A percentile compares a stretch with the other conserved stretches of the same genome.
Conservation (phyloP, 2,797 vertebrate genomes). For the Calcarius lapponicus region DNA sequence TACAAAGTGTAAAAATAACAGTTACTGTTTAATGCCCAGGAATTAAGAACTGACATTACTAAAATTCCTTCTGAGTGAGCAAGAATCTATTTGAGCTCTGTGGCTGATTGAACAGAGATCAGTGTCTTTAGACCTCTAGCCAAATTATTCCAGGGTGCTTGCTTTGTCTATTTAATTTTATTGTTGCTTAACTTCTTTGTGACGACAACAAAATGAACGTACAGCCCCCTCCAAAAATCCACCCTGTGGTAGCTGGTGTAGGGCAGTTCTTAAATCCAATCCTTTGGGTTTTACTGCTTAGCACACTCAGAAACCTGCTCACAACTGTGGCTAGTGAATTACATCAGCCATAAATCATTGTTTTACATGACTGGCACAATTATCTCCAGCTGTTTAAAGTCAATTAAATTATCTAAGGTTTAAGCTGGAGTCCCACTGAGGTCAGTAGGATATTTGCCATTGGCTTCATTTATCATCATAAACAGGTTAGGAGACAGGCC, state of each 20-base stretch:
- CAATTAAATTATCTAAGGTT: neutral
- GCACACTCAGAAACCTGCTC: neutral
- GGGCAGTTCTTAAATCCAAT: neutral
- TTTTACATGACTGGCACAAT: neutral
- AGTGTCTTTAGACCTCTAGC: neutral
- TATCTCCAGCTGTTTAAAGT: neutral
- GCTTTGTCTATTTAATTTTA: neutral
- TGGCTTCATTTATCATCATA: neutral
- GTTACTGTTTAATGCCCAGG: neutral
- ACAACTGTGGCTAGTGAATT: neutral
- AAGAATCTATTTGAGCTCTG: neutral
- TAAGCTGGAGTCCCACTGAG: neutral
- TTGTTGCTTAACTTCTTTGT: neutral
- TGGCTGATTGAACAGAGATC: neutral
- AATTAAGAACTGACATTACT: neutral
- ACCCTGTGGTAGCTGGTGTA: accelerated
- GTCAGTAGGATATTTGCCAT: neutral
- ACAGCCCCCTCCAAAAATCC: accelerated
- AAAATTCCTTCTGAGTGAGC: neutral
- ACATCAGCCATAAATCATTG: neutral
- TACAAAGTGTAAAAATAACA: neutral
- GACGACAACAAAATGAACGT: neutral
- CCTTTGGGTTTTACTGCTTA: neutral
- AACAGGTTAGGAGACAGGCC: neutral
- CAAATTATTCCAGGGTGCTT: neutral